Percentiles rank a stretch among this genome's conserved stretches.
Conservation (phyloP, 1,140 invertebrate genomes). For the Caenorhabditis elegans region WBcel235 BX284604.4:3418001-3418500, state of each 20-base stretch:
- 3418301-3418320: conserved; percentile 64
- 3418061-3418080: conserved; percentile 57
- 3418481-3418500: conserved; percentile 4
- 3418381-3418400: conserved; percentile 52
- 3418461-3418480: conserved; percentile 48
- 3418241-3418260: conserved; percentile 57
- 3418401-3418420: conserved; percentile 51
- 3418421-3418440: conserved; percentile 42
- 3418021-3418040: conserved; percentile 64
- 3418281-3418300: conserved; percentile 60
- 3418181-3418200: conserved; percentile 61
- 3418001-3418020: no score
- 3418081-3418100: conserved; percentile 53
- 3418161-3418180: conserved; percentile 63
- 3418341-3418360: conserved; percentile 56
- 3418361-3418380: conserved; percentile 55
- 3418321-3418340: conserved; percentile 61
- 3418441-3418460: conserved; percentile 51
- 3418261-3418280: conserved; percentile 61
- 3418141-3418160: conserved; percentile 63
- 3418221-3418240: conserved; percentile 62
- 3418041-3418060: conserved; percentile 57
- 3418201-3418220: conserved; percentile 59
- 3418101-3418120: conserved; percentile 60
- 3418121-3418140: conserved; percentile 59